Evolutionary conservation across 2,797 vertebrate genomes (phyloP), one percentile per base, ranked within the genome.

Genomic region (Brotula barbata): DNA sequence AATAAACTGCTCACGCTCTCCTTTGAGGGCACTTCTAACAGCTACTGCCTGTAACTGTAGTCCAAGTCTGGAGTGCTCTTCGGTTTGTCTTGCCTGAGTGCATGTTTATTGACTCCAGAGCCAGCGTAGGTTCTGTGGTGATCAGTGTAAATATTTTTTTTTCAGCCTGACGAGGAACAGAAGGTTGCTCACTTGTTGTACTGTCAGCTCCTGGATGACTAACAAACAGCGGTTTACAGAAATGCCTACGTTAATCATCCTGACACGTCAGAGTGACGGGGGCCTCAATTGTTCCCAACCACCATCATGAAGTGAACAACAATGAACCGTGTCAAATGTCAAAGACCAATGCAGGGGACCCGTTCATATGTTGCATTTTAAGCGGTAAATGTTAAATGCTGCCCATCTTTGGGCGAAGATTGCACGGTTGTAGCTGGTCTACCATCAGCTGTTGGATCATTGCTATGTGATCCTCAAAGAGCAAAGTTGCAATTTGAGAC

Each of bases 21-120:
- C 47, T 74, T 50, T 59, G 64, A 71, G 25, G 48, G 7, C 3
- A 0, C 42, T 64, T 37, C 37, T 63, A 58, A 57, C 33, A 44
- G 60, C 33, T 53, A 5, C 51, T 64, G 55, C 46, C 53, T 57
- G 73, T 47, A 67, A 64, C 73, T 34, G 58, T 56, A 58, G 45
- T 56, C 23, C 1, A 10, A 68, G 44, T 63, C 71, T 21, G 52
- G 49, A 71, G 61, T 73, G 56, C 63, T 25, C 7, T 46, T 75
- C 61, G 57, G 67, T 65, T 70, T 66, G 68, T 66, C 55, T 74
- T 60, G 60, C 71, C 67, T 61, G 64, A 77, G 58, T 64, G 66
- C 36, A 25, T 75, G 81, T 86, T 80, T 84, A 59, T 86, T 88
- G 82, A 73, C 60, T 59, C 36, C 16, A 15, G 51, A 70, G 50